Evolutionary conservation across 2,113 vertebrate species (phyloP).

Genomic region (Talpa occidentalis): DNA sequence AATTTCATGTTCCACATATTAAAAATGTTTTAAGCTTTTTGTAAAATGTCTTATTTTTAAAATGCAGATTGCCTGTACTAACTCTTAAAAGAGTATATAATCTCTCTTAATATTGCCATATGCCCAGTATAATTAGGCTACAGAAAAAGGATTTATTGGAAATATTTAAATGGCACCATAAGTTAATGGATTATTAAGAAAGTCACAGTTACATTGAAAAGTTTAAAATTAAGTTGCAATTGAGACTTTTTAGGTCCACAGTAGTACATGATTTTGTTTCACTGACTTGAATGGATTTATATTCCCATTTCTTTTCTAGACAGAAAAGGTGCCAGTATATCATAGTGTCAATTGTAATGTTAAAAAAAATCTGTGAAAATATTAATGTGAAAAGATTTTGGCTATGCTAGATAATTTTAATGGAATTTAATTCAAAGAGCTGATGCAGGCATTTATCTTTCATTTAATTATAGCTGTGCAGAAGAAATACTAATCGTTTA

Average conservation of each 20-base stretch:
- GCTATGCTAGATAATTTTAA: neutral
- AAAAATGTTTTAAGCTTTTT: neutral
- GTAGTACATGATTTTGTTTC: neutral
- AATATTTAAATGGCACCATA: neutral
- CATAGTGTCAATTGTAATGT: neutral
- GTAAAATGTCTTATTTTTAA: neutral
- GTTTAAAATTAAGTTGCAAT: slow-evolving; percentile 26
- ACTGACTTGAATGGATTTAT: slow-evolving; percentile 25
- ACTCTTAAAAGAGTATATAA: neutral
- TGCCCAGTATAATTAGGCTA: neutral
- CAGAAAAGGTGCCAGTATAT: neutral
- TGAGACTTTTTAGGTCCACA: neutral
- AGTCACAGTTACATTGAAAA: neutral
- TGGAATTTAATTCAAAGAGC: neutral
- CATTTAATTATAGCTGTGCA: neutral
- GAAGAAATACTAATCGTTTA: neutral
- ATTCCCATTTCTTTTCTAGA: neutral
- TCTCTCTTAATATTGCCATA: neutral
- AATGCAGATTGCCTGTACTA: neutral
- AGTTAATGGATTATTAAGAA: neutral
- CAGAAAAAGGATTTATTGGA: neutral
- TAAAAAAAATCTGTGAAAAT: slow-evolving; percentile 4
- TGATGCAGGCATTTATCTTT: slow-evolving; percentile 26
- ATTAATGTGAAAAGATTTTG: neutral
- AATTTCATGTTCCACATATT: neutral